Conservation (phyloP, 35 echinoderm and acorn worm species). For the Chiridota heheva region DNA sequence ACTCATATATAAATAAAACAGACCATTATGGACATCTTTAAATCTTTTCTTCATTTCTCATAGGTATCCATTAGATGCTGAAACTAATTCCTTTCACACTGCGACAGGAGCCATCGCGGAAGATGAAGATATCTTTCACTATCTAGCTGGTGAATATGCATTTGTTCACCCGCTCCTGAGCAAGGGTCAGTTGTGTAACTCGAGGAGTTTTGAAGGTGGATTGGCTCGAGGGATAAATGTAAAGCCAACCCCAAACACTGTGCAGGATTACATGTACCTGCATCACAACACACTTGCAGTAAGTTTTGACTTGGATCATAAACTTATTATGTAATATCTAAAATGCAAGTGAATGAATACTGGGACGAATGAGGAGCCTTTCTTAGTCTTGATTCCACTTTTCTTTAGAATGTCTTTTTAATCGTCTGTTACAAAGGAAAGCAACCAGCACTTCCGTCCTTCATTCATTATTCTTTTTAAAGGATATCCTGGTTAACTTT, state of each 20-base stretch:
- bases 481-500: too few relatives aligned
- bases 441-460: too few relatives aligned
- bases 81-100: constrained; percentile 13
- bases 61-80: constrained; percentile 82
- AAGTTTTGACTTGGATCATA: too few relatives aligned
- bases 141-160: constrained; percentile 68
- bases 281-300: constrained; percentile 7
- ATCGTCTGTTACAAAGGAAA: too few relatives aligned
- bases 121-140: constrained; percentile 56
- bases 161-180: constrained; percentile 64
- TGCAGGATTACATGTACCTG: constrained; percentile 91
- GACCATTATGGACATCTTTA: background rate
- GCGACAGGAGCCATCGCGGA: constrained; percentile 66
- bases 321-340: too few relatives aligned
- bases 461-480: too few relatives aligned
- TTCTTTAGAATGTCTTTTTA: too few relatives aligned
- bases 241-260: constrained; percentile 33
- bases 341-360: too few relatives aligned
- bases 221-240: constrained; percentile 50
- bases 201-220: constrained; percentile 38
- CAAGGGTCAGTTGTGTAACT: constrained; percentile 43
- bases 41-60: constrained; percentile 3
- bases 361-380: too few relatives aligned
- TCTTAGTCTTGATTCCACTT: too few relatives aligned
- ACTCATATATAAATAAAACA: background rate